Conservation (phyloP, 2,888 invertebrate species). For the Diarsia dahlii region DNA sequence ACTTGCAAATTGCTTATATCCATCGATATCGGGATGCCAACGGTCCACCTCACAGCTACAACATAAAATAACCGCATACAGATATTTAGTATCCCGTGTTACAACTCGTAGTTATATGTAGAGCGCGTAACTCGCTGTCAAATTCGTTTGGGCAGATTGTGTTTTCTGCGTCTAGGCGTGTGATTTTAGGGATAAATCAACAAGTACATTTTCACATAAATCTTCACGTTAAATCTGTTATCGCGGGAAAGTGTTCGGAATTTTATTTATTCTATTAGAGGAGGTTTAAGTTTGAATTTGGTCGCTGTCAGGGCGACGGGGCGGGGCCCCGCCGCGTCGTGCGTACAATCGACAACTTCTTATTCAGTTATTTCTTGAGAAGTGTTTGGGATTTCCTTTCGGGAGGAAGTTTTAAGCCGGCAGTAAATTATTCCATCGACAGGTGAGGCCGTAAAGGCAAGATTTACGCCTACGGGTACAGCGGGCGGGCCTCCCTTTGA, state of each 20-base stretch:
- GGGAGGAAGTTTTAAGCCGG: slow-evolving; percentile 89
- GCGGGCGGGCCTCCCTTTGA: slow-evolving; percentile 84
- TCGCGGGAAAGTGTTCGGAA: slow-evolving; percentile 68
- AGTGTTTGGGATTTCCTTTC: slow-evolving; percentile 89
- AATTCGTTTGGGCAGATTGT: slow-evolving; percentile 55
- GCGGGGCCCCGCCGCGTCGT: slow-evolving; percentile 66
- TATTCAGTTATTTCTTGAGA: slow-evolving; percentile 90
- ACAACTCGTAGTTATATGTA: slow-evolving; percentile 23
- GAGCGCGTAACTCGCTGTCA: slow-evolving; percentile 38
- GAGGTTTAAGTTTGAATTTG: slow-evolving; percentile 82
- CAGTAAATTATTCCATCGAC: slow-evolving; percentile 90
- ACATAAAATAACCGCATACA: slow-evolving; percentile 60
- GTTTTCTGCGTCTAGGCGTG: slow-evolving; percentile 56
- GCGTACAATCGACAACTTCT: slow-evolving; percentile 86
- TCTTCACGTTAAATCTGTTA: slow-evolving; percentile 64
- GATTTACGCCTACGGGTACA: slow-evolving; percentile 88
- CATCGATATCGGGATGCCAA: slow-evolving; percentile 80
- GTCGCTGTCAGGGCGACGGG: slow-evolving; percentile 74
- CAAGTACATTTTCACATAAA: slow-evolving; percentile 68
- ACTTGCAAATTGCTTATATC: slow-evolving; percentile 90
- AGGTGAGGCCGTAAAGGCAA: slow-evolving; percentile 90
- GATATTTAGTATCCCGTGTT: slow-evolving; percentile 55
- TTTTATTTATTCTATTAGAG: slow-evolving; percentile 84
- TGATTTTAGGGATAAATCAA: slow-evolving; percentile 65
- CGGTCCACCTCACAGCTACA: slow-evolving; percentile 63